Evolutionary conservation across 35 echinoderm and acorn worm genomes (phyloP).

Genomic region (Lytechinus variegatus): DNA sequence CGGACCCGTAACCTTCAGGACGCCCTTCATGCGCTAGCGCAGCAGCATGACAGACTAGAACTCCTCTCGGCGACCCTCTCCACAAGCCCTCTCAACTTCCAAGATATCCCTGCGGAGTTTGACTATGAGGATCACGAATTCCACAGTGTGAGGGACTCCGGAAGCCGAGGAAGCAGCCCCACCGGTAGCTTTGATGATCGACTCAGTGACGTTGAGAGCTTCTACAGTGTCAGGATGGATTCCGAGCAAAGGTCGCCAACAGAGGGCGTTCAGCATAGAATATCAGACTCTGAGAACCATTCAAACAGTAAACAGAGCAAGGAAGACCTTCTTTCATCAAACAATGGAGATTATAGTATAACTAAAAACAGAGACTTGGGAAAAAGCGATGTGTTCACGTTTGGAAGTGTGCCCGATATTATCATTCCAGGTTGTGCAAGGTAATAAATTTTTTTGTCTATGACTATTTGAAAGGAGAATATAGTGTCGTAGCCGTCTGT

Average conservation of each 20-base stretch:
- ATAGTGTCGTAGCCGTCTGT: no score
- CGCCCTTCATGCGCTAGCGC: conserved; percentile 62
- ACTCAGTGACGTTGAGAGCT: conserved; percentile 59
- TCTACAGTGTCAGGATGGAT: conserved; percentile 61
- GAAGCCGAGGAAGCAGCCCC: conserved; percentile 15
- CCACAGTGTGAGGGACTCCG: conserved; percentile 39
- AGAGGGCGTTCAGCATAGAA: conserved; percentile 39
- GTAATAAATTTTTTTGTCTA: not conserved
- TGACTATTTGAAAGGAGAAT: no score
- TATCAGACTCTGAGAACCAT: conserved; percentile 47
- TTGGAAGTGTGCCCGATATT: conserved; percentile 40
- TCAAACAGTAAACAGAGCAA: conserved; percentile 43
- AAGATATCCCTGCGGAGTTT: not conserved
- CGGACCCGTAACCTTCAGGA: conserved; percentile 61
- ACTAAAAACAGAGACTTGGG: not conserved
- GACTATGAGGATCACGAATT: conserved; percentile 30
- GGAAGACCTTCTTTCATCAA: not conserved
- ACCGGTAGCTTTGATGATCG: conserved; percentile 57
- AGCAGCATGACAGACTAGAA: conserved; percentile 63
- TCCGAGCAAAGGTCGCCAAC: not conserved
- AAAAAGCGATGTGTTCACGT: conserved; percentile 32
- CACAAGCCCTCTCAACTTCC: conserved; percentile 32
- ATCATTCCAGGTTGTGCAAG: conserved; percentile 56
- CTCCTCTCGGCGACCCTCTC: conserved; percentile 54
- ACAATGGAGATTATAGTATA: not conserved